These are phyloP conservation scores for Melanocharis versteri DNA, from an alignment of 2,113 vertebrate species.

Conservation along the genomic window DNA sequence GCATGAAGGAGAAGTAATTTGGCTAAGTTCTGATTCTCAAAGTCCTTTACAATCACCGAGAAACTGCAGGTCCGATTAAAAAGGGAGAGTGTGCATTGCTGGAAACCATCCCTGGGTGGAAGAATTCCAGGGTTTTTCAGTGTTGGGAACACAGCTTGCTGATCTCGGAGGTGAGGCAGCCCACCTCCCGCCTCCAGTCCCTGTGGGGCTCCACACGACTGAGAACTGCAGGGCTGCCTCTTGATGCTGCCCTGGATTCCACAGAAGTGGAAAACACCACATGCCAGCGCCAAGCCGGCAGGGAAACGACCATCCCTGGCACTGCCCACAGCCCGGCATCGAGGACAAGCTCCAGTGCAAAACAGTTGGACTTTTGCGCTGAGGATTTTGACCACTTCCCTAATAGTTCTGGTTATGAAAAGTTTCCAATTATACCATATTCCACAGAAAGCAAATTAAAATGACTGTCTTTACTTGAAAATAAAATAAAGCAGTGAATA, in stretches of 20 bases:
- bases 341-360: constrained; percentile 10
- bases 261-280: not conserved
- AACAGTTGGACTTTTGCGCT: not conserved
- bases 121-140: constrained; percentile 13
- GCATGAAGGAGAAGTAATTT: constrained; percentile 18
- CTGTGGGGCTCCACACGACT: not conserved
- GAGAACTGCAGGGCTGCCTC: not conserved
- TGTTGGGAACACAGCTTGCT: not conserved
- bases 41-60: constrained; percentile 52
- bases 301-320: not conserved
- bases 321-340: not conserved
- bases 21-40: not conserved
- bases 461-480: constrained; percentile 18
- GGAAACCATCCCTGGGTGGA: constrained; percentile 42
- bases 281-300: not conserved
- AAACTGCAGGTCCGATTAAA: constrained; percentile 51
- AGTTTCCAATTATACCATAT: not conserved
- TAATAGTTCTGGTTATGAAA: constrained; percentile 18
- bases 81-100: constrained; percentile 22
- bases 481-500: not conserved
- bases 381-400: constrained; percentile 28
- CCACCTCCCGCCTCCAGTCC: not conserved
- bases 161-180: not conserved
- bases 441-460: constrained; percentile 55
- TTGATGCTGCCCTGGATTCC: not conserved